phyloP scores from a whole-genome alignment of 2,888 invertebrate genomes.

The Podotricha telesiphe region DNA sequence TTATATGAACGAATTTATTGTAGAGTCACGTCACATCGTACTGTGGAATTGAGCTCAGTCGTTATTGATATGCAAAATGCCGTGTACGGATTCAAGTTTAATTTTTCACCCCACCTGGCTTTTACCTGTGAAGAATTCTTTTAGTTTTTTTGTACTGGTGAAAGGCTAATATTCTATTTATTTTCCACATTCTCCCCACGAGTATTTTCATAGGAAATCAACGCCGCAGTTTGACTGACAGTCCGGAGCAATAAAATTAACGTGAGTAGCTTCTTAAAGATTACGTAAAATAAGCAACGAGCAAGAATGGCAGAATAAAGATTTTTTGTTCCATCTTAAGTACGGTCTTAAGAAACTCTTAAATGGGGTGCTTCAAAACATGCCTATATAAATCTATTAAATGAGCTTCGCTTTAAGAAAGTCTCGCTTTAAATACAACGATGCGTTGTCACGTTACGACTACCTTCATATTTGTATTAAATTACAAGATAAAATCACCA shows the following conservation, averaged over 20 bases:
- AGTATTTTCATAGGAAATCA: too few relatives aligned
- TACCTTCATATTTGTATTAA: neutral
- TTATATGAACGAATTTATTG: neutral
- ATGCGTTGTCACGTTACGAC: neutral
- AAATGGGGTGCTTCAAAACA: constrained; percentile 12
- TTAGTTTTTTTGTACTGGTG: too few relatives aligned
- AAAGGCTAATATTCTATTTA: too few relatives aligned
- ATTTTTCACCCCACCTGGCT: too few relatives aligned
- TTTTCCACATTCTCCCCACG: too few relatives aligned
- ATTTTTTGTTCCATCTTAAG: neutral
- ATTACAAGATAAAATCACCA: neutral
- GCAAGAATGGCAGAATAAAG: neutral
- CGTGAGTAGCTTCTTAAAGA: neutral
- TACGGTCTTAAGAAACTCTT: neutral
- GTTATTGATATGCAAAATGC: too few relatives aligned
- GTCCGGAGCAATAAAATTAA: neutral
- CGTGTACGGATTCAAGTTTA: too few relatives aligned
- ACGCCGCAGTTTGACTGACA: neutral
- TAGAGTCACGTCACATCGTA: neutral
- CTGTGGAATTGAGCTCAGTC: too few relatives aligned
- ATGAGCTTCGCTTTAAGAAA: constrained; percentile 4
- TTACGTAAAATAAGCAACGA: neutral
- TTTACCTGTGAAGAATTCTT: too few relatives aligned
- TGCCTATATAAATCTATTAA: constrained; percentile 6
- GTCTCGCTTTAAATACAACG: neutral